A percentile compares a stretch with the other conserved stretches of the same genome.
phyloP scores from a whole-genome alignment of 64 coral and sea anemone genomes.

The Montipora cactus region DNA sequence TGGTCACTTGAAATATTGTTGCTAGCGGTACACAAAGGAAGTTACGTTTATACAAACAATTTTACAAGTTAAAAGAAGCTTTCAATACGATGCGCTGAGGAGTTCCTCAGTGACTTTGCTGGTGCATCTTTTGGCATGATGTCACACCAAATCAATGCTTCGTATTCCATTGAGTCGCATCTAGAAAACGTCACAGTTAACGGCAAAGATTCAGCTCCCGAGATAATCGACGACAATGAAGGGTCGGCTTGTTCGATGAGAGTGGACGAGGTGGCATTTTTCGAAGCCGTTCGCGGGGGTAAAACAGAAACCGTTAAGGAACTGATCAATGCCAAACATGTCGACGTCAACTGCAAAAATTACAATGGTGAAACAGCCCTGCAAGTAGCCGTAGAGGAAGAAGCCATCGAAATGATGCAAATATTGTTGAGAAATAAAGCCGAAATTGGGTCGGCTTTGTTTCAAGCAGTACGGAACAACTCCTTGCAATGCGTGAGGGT shows the following conservation, averaged over 20 bases:
- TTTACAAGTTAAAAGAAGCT: no score
- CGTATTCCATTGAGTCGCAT: not conserved
- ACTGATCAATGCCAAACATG: conserved; percentile 16
- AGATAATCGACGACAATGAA: conserved; percentile 20
- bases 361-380: conserved; percentile 59
- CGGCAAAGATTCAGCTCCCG: not conserved
- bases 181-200: not conserved
- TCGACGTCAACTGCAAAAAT: conserved; percentile 74
- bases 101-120: no score
- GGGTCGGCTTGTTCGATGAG: not conserved
- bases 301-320: conserved; percentile 41
- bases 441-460: conserved; percentile 62
- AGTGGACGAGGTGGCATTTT: conserved; percentile 42
- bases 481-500: conserved; percentile 62
- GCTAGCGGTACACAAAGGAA: not conserved
- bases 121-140: not conserved
- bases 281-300: conserved; percentile 64
- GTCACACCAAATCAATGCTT: not conserved
- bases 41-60: not conserved
- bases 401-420: conserved; percentile 56
- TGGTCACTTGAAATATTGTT: not conserved
- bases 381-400: conserved; percentile 67
- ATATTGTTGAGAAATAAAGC: conserved; percentile 52
- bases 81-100: no score
- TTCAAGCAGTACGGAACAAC: conserved; percentile 81